These are phyloP conservation scores for Fundulus diaphanus DNA, from an alignment of 2,797 vertebrate species.

Conservation along the genomic window DNA sequence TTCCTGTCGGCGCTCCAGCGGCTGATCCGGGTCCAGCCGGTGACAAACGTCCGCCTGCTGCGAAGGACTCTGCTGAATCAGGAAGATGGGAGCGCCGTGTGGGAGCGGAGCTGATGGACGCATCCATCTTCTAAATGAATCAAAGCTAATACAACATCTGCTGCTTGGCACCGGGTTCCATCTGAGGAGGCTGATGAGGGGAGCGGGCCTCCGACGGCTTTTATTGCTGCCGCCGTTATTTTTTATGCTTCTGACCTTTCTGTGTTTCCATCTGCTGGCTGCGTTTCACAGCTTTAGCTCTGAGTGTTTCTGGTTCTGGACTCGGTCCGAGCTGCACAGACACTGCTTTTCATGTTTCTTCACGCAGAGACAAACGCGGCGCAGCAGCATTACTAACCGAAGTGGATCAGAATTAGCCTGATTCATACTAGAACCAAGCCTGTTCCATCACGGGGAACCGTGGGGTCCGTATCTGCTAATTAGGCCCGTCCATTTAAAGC, in stretches of 20 bases:
- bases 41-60: conserved; percentile 45
- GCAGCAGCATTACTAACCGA: too few relatives aligned
- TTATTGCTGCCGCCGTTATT: neutral
- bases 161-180: conserved; percentile 33
- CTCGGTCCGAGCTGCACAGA: neutral
- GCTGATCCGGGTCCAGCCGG: conserved; percentile 42
- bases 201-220: neutral
- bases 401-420: neutral
- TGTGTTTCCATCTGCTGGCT: neutral
- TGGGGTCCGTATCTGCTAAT: too few relatives aligned
- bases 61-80: conserved; percentile 66
- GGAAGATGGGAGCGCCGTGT: conserved; percentile 25
- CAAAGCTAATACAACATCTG: conserved; percentile 63
- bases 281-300: neutral
- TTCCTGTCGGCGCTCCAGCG: neutral
- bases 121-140: conserved; percentile 70
- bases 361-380: too few relatives aligned
- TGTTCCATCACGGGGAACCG: too few relatives aligned
- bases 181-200: conserved; percentile 11
- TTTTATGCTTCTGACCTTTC: conserved; percentile 12
- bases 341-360: too few relatives aligned
- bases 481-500: too few relatives aligned
- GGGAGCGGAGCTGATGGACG: conserved; percentile 37
- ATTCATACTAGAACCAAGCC: neutral
- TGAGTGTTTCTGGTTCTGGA: too few relatives aligned